Evolutionary conservation across 2,888 invertebrate genomes (phyloP), one percentile per base, ranked within the genome.

Genomic region (Leucoma salicis): DNA sequence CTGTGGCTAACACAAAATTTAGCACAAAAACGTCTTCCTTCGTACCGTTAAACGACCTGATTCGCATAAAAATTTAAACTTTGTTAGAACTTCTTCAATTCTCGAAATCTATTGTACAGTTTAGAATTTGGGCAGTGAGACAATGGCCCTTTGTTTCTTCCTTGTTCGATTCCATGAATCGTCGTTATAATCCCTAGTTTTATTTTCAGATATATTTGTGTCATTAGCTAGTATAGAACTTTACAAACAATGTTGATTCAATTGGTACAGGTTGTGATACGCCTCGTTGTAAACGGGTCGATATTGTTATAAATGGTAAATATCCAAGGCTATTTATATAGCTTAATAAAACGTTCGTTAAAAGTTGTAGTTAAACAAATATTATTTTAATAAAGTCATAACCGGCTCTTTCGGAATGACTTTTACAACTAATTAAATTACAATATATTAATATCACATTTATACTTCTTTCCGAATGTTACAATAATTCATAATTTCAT

Each of bases 181-280:
- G 88, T 83, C 75, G 70, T 85, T 84, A 83, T 78, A 75, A 76
- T 78, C 85, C 87, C 82, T 86, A 77, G 83, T 74, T 86, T 88
- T 88, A 85, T 87, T 86, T 87, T 87, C 84, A 70, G 83, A 87
- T 76, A 73, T 84, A 77, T 82, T 82, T 87, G 83, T 85, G 87
- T 87, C 87, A 80, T 79, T 89, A 89, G 88, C 77, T 89, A 89
- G 89, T 80, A 84, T 88, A 89, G 84, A 82, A 84, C 83, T 89
- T 88, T 88, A 89, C 88, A 88, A 88, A 88, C 87, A 84, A 88
- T 86, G 87, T 87, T 88, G 82, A 85, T 88, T 88, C 88, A 89
- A 89, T 88, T 89, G 83, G 85, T 86, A 87, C 88, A 85, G 89
- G 89, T 89, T 89, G 89, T 89, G 89, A 89, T 86, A 87, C 75